Percentiles rank a stretch among this genome's conserved stretches.
phyloP scores from a whole-genome alignment of 1,140 invertebrate genomes.

The Drosophila elegans region DNA sequence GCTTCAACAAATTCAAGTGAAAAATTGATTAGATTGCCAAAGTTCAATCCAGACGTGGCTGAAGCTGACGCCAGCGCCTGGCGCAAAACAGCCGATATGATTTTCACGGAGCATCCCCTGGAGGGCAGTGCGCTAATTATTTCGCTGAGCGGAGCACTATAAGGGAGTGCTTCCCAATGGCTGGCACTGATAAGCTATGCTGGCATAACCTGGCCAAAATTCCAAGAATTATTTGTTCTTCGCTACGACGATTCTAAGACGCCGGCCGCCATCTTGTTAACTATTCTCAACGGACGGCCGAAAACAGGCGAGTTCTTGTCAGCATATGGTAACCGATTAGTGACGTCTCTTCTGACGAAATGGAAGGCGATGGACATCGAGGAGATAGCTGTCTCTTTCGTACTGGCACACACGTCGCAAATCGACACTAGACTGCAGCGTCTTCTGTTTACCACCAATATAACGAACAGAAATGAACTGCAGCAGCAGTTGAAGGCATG shows the following conservation, averaged over 20 bases:
- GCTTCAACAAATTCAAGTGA: constrained; percentile 9
- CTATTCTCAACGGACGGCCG: constrained; percentile 1
- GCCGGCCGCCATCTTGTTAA: neutral
- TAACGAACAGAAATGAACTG: neutral
- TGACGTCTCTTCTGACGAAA: neutral
- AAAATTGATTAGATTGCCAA: neutral
- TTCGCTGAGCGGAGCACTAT: constrained; percentile 1
- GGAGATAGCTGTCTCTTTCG: too few relatives aligned
- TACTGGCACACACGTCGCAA: too few relatives aligned
- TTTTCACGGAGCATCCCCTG: constrained; percentile 5
- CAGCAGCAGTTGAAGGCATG: neutral
- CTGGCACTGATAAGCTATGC: neutral
- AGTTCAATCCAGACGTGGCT: neutral
- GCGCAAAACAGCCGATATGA: neutral
- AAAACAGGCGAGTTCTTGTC: neutral
- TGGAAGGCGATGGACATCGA: constrained; percentile 2
- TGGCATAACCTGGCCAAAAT: constrained; percentile 2
- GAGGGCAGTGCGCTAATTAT: constrained; percentile 13
- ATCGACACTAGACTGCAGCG: too few relatives aligned
- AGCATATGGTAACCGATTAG: neutral
- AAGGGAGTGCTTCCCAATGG: neutral
- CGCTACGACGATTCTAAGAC: neutral
- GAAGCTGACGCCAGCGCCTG: neutral
- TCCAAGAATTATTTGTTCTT: neutral
- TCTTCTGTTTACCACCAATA: neutral